Conservation (phyloP, 1,140 invertebrate genomes). For the Lordiphosa clarofinis region DNA sequence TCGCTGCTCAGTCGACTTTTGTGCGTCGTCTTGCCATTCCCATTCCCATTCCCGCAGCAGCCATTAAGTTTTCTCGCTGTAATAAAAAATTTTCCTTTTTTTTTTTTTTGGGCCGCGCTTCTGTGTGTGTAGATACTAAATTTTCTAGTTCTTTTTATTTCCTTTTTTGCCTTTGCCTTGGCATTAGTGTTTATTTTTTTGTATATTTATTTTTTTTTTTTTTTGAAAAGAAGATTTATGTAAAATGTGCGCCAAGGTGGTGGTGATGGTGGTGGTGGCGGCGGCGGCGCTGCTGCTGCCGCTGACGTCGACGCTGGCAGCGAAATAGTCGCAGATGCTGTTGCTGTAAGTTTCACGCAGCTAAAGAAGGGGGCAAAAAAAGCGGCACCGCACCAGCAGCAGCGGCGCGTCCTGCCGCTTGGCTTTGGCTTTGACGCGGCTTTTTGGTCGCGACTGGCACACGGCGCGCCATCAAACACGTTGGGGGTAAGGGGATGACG, state of each 20-base stretch:
- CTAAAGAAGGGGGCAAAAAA: slow-evolving; percentile 62
- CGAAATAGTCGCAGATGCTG: slow-evolving; percentile 74
- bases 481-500: background rate
- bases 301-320: slow-evolving; percentile 12
- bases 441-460: slow-evolving; percentile 37
- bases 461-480: slow-evolving; percentile 2
- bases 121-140: slow-evolving; percentile 73
- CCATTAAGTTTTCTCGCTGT: slow-evolving; percentile 77
- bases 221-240: slow-evolving; percentile 76
- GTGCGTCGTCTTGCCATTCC: slow-evolving; percentile 5
- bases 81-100: slow-evolving; percentile 72
- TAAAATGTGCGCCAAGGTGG: slow-evolving; percentile 50
- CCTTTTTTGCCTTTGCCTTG: slow-evolving; percentile 51
- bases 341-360: slow-evolving; percentile 68
- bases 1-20: background rate
- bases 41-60: slow-evolving; percentile 34
- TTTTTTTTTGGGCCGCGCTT: slow-evolving; percentile 30
- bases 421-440: slow-evolving; percentile 39
- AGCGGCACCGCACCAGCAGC: background rate
- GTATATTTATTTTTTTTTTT: slow-evolving; percentile 42
- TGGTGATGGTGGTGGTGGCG: slow-evolving; percentile 6
- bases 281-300: slow-evolving; percentile 8
- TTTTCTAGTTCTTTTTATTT: slow-evolving; percentile 75
- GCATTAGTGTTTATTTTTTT: slow-evolving; percentile 68
- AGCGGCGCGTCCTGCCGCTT: background rate